Conservation (phyloP, 2,888 invertebrate genomes). For the Callinectes sapidus region DNA sequence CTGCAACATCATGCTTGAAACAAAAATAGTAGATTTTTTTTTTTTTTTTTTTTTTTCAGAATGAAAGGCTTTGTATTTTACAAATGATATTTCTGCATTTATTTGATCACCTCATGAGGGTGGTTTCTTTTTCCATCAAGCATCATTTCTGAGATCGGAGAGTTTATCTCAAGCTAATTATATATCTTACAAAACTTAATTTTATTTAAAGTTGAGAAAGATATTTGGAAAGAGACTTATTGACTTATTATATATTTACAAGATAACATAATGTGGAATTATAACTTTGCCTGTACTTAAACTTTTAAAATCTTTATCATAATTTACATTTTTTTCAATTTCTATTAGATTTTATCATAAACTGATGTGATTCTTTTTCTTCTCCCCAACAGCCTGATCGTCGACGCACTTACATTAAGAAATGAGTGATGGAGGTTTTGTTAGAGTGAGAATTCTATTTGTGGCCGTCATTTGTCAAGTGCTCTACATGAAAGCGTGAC, state of each 20-base stretch:
- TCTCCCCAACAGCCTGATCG: slow-evolving; percentile 55
- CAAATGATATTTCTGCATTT: not conserved
- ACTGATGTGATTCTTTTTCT: not conserved
- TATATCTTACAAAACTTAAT: not conserved
- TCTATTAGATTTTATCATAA: not conserved
- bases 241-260: too few relatives aligned
- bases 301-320: not conserved
- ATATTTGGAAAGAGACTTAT: too few relatives aligned
- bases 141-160: not conserved
- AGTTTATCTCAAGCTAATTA: not conserved
- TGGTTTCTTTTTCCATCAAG: not conserved
- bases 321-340: not conserved
- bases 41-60: not conserved
- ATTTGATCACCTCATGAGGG: not conserved
- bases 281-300: too few relatives aligned
- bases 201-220: not conserved
- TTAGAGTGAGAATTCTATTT: not conserved
- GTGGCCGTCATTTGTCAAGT: slow-evolving; percentile 19
- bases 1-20: not conserved
- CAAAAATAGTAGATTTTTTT: not conserved
- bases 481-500: not conserved
- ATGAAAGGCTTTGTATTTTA: not conserved
- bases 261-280: too few relatives aligned
- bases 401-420: slow-evolving; percentile 63
- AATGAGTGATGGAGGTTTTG: slow-evolving; percentile 39